Evolutionary conservation across 2,113 vertebrate genomes (phyloP).

Genomic region (Gadus chalcogrammus): DNA sequence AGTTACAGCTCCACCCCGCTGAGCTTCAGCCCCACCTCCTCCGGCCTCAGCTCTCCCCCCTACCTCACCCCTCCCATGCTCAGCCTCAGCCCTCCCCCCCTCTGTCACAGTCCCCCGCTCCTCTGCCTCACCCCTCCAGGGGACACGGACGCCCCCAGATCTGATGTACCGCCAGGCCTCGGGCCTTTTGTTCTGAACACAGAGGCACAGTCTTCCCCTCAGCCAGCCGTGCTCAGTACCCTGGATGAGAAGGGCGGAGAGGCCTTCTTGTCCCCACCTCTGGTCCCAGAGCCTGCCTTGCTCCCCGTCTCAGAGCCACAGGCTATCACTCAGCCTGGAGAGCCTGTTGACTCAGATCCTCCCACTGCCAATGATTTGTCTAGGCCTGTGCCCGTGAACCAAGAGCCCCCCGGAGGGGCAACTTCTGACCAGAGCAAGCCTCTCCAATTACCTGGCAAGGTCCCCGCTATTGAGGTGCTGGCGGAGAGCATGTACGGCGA

Average conservation of each 20-base stretch:
- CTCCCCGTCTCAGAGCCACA: slow-evolving; percentile 53
- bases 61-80: slow-evolving; percentile 66
- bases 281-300: slow-evolving; percentile 53
- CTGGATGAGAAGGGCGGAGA: slow-evolving; percentile 45
- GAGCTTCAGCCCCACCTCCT: slow-evolving; percentile 64
- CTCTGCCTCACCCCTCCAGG: slow-evolving; percentile 59
- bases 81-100: slow-evolving; percentile 61
- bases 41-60: slow-evolving; percentile 61
- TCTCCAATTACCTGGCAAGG: slow-evolving; percentile 31
- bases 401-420: slow-evolving; percentile 35
- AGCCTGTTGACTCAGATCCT: slow-evolving; percentile 27
- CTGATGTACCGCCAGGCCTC: slow-evolving; percentile 55
- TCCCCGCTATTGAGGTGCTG: slow-evolving; percentile 73
- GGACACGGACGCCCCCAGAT: slow-evolving; percentile 46
- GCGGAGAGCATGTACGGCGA: slow-evolving; percentile 96
- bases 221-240: slow-evolving; percentile 32
- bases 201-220: slow-evolving; percentile 43
- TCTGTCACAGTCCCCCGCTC: slow-evolving; percentile 56
- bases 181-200: slow-evolving; percentile 52
- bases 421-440: slow-evolving; percentile 26
- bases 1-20: slow-evolving; percentile 53
- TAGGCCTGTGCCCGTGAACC: slow-evolving; percentile 38
- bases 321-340: slow-evolving; percentile 34
- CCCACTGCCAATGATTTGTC: slow-evolving; percentile 24
- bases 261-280: slow-evolving; percentile 39